Conservation (phyloP, 1,140 invertebrate genomes). For the Lordiphosa stackelbergi region DNA sequence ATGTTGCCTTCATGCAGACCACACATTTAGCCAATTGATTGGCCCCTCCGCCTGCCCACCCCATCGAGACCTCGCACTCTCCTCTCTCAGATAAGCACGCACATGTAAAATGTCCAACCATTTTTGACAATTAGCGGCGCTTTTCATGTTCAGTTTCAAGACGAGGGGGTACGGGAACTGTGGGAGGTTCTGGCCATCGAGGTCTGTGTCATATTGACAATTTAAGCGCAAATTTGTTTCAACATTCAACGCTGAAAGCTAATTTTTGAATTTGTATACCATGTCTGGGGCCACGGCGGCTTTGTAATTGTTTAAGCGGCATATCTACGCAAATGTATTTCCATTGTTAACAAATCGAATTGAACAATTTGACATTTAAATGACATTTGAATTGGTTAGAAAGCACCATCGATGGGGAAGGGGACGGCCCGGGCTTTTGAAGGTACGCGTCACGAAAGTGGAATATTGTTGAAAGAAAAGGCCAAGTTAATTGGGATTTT, state of each 20-base stretch:
- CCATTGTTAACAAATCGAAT: constrained; percentile 54
- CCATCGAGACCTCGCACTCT: constrained; percentile 10
- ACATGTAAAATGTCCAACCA: constrained; percentile 59
- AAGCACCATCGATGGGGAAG: constrained; percentile 24
- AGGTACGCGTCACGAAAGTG: constrained; percentile 14
- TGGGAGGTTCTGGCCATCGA: constrained; percentile 15
- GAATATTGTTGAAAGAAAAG: constrained; percentile 34
- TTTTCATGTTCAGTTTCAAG: constrained; percentile 57
- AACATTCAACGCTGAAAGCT: constrained; percentile 50
- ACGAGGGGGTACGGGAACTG: neutral
- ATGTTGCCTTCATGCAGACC: constrained; percentile 14
- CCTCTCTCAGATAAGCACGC: constrained; percentile 29
- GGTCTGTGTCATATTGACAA: constrained; percentile 66
- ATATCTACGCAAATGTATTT: constrained; percentile 58
- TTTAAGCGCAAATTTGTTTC: constrained; percentile 72
- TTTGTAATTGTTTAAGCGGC: constrained; percentile 11
- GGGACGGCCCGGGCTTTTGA: constrained; percentile 11
- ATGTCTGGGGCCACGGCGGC: neutral
- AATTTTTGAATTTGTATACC: constrained; percentile 24
- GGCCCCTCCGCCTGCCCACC: constrained; percentile 3
- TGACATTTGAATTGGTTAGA: constrained; percentile 64
- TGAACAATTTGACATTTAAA: constrained; percentile 63
- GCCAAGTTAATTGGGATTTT: constrained; percentile 14
- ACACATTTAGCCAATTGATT: constrained; percentile 67
- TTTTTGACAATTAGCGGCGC: constrained; percentile 76